Conservation (phyloP, 1,140 invertebrate genomes). For the Ceratosolen fusciceps region DNA sequence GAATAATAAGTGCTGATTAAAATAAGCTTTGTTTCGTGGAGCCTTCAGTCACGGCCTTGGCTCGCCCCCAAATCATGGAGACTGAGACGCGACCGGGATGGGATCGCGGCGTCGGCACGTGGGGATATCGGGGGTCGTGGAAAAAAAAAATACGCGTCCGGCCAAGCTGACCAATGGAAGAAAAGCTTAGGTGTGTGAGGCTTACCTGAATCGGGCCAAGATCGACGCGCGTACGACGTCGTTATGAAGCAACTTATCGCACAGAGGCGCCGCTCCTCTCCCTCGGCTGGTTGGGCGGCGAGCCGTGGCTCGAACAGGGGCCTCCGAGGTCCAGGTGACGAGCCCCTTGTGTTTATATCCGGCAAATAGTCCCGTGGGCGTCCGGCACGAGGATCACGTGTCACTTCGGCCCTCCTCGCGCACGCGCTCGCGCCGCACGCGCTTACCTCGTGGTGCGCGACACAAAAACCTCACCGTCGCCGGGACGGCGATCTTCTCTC, state of each 20-base stretch:
- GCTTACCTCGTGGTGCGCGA: slow-evolving; percentile 32
- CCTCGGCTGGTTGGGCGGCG: background rate
- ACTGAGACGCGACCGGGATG: no score
- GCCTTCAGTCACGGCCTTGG: no score
- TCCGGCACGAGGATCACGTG: slow-evolving; percentile 27
- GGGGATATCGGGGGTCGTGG: no score
- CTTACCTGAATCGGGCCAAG: slow-evolving; percentile 60
- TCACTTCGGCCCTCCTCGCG: slow-evolving; percentile 42
- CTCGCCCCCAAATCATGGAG: no score
- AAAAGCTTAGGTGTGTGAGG: background rate
- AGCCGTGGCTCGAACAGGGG: background rate
- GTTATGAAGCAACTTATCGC: slow-evolving; percentile 56
- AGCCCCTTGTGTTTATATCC: slow-evolving; percentile 43
- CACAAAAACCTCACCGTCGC: slow-evolving; percentile 13
- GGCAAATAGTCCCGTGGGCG: background rate
- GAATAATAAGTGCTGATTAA: no score
- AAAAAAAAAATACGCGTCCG: no score
- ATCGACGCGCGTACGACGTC: slow-evolving; percentile 64
- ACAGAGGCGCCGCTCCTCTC: background rate
- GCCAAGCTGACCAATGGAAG: no score
- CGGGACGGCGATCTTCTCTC: background rate
- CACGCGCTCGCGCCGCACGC: slow-evolving; percentile 17
- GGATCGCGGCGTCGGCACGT: no score
- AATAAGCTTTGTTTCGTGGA: no score
- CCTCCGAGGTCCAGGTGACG: background rate